These are phyloP conservation scores for Pseudomyrmex dendroicus DNA, from an alignment of 1,140 invertebrate species.

Conservation along the genomic window DNA sequence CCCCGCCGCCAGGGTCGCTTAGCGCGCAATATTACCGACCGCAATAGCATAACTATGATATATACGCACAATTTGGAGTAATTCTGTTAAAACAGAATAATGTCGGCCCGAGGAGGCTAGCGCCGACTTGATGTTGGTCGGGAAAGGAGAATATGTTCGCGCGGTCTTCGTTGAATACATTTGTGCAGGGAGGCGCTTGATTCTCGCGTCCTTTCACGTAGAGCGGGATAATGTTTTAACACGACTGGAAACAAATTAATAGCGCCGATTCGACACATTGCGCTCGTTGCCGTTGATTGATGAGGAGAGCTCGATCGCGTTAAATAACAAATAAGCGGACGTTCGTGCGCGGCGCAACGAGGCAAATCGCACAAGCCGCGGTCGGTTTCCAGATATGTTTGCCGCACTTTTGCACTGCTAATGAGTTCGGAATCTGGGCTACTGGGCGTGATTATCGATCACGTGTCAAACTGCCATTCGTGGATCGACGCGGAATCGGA, in stretches of 20 bases:
- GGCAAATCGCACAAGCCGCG: slow-evolving; percentile 22
- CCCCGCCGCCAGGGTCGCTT: slow-evolving; percentile 49
- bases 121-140: slow-evolving; percentile 23
- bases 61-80: slow-evolving; percentile 78
- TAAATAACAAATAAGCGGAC: slow-evolving; percentile 57
- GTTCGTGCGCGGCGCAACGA: slow-evolving; percentile 28
- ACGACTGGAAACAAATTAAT: slow-evolving; percentile 51
- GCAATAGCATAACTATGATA: slow-evolving; percentile 78
- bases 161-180: slow-evolving; percentile 15
- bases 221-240: slow-evolving; percentile 21
- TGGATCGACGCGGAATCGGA: slow-evolving; percentile 34
- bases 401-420: slow-evolving; percentile 31
- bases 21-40: slow-evolving; percentile 73
- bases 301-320: slow-evolving; percentile 12
- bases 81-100: slow-evolving; percentile 76
- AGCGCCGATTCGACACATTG: slow-evolving; percentile 44
- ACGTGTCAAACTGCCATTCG: slow-evolving; percentile 53
- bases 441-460: slow-evolving; percentile 56
- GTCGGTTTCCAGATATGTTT: slow-evolving; percentile 39
- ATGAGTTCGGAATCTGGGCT: slow-evolving; percentile 55
- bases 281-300: slow-evolving; percentile 48
- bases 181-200: slow-evolving; percentile 17
- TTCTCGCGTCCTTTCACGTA: background rate
- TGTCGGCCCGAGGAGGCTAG: slow-evolving; percentile 49
- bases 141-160: background rate